Conservation (phyloP, 1,140 invertebrate genomes). For the Gonatopus flavifemur region DNA sequence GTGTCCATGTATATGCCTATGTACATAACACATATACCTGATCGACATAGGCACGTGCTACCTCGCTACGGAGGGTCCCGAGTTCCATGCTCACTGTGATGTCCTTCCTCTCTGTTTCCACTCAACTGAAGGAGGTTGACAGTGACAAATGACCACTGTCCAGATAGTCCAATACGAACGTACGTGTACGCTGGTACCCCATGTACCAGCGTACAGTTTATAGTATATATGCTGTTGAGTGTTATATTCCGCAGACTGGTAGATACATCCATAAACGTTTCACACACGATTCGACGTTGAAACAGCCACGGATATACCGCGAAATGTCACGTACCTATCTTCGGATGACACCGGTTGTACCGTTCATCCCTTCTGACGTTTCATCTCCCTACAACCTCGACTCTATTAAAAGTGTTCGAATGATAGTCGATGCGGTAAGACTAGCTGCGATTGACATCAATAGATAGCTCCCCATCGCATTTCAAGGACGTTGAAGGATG, state of each 20-base stretch:
- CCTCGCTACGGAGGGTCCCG: constrained; percentile 24
- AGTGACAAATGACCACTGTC: constrained; percentile 49
- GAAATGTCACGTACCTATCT: constrained; percentile 40
- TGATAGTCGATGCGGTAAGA: too few species aligned
- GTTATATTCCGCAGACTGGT: constrained; percentile 25
- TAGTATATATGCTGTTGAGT: constrained; percentile 26
- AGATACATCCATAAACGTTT: background rate
- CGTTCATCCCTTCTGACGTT: constrained; percentile 35
- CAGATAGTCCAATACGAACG: constrained; percentile 41
- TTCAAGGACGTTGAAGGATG: too few species aligned
- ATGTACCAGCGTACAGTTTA: constrained; percentile 31
- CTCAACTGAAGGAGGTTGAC: constrained; percentile 32
- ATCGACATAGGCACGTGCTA: constrained; percentile 47
- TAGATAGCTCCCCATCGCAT: too few species aligned
- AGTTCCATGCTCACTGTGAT: constrained; percentile 31
- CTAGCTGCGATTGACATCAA: too few species aligned
- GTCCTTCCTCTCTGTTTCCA: constrained; percentile 29
- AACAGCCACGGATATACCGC: constrained; percentile 32
- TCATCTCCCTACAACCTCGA: constrained; percentile 8
- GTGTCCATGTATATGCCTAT: constrained; percentile 18
- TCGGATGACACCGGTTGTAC: constrained; percentile 26
- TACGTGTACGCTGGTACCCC: too few species aligned
- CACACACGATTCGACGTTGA: constrained; percentile 33
- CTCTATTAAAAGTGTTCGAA: too few species aligned
- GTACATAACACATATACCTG: constrained; percentile 10